These are phyloP conservation scores for Pterocles orientalis DNA, from an alignment of 2,113 vertebrate genomes.

Conservation along the genomic window DNA sequence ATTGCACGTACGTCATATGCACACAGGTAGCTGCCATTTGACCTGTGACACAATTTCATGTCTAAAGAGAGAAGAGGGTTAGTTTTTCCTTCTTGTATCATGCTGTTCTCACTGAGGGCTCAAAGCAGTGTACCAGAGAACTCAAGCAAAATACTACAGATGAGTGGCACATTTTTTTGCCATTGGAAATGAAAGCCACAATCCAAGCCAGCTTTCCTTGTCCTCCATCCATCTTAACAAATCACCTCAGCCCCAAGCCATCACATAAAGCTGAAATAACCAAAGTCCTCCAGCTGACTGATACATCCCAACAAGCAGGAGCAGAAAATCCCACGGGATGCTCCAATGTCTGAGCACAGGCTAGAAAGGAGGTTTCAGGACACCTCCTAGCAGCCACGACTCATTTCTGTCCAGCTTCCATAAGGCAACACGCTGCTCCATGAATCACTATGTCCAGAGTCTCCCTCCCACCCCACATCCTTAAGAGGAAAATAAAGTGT, in stretches of 20 bases:
- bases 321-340: neutral
- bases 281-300: neutral
- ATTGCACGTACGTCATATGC: neutral
- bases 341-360: neutral
- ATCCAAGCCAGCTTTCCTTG: neutral
- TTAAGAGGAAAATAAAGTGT: neutral
- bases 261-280: neutral
- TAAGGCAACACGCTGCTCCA: neutral
- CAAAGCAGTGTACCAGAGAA: neutral
- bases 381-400: neutral
- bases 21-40: neutral
- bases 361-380: neutral
- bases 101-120: neutral
- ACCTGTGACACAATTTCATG: neutral
- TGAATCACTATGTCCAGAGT: neutral
- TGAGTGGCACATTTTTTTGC: accelerated
- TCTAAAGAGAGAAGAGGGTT: neutral
- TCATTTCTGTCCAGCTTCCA: neutral
- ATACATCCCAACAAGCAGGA: neutral
- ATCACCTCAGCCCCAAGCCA: neutral
- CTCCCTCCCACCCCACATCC: neutral
- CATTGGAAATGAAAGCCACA: neutral
- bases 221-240: neutral
- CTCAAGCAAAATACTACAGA: neutral
- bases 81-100: neutral